phyloP scores from a whole-genome alignment of 1,140 invertebrate genomes.

The Pseudomyrmex concolor region DNA sequence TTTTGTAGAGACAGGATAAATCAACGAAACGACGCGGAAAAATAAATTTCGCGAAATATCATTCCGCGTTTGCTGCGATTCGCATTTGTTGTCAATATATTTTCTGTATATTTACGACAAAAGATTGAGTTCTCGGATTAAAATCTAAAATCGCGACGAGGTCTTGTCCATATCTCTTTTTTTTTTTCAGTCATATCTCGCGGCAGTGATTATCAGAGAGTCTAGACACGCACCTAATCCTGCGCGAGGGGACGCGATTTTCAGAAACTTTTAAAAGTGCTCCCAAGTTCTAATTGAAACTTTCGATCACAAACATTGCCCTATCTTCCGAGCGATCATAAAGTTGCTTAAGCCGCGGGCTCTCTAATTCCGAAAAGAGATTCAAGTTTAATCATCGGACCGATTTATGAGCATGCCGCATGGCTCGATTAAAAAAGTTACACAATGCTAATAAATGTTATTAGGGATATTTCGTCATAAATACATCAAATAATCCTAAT shows the following conservation, averaged over 20 bases:
- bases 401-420: constrained; percentile 52
- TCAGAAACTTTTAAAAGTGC: constrained; percentile 57
- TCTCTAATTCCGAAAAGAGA: constrained; percentile 58
- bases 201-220: constrained; percentile 40
- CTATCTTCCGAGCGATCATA: constrained; percentile 60
- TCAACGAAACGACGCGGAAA: not conserved
- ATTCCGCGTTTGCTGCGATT: not conserved
- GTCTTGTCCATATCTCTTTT: constrained; percentile 8
- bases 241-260: constrained; percentile 48
- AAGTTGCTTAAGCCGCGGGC: constrained; percentile 61
- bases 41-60: constrained; percentile 5
- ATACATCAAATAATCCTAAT: constrained; percentile 51
- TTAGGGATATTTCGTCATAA: constrained; percentile 37
- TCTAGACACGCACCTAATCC: constrained; percentile 60
- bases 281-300: constrained; percentile 63
- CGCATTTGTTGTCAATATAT: not conserved
- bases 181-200: constrained; percentile 17
- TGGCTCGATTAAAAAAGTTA: constrained; percentile 37
- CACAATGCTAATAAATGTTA: constrained; percentile 41
- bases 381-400: constrained; percentile 60
- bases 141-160: constrained; percentile 5
- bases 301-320: constrained; percentile 65
- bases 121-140: not conserved
- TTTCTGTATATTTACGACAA: not conserved
- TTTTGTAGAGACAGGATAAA: not conserved